Percentiles rank a stretch among this genome's conserved stretches.
Evolutionary conservation across 2,113 vertebrate species (phyloP).

Genomic region (Pelusios castaneus): DNA sequence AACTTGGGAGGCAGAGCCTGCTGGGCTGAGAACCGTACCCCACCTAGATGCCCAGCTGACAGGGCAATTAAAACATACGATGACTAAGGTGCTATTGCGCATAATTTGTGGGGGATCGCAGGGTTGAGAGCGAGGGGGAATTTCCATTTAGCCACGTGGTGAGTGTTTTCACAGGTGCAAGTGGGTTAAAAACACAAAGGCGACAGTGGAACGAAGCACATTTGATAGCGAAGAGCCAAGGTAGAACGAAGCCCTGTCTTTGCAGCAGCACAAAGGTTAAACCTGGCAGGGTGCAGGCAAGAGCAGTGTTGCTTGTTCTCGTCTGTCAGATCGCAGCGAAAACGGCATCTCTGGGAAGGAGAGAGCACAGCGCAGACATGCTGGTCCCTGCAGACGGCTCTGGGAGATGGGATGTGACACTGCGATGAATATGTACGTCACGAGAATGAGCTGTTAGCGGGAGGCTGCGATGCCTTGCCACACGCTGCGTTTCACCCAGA

Average conservation of each 20-base stretch:
- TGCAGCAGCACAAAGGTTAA: too few relatives aligned
- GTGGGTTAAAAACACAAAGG: not conserved
- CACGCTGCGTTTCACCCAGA: not conserved
- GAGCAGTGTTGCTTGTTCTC: rapidly evolving
- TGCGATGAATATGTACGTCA: not conserved
- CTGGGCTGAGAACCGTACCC: not conserved
- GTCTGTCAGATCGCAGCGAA: not conserved
- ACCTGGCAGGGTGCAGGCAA: too few relatives aligned
- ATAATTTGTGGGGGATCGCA: not conserved
- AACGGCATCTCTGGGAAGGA: too few relatives aligned
- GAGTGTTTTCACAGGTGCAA: not conserved
- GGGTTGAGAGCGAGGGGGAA: not conserved
- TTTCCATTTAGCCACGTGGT: too few relatives aligned
- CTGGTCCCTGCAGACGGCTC: not conserved
- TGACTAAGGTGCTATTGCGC: not conserved
- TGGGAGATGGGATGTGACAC: not conserved
- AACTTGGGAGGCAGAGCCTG: not conserved
- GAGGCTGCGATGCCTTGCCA: not conserved
- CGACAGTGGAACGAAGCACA: not conserved
- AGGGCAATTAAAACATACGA: not conserved
- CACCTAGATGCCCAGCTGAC: not conserved
- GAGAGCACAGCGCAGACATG: not conserved
- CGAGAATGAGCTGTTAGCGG: not conserved
- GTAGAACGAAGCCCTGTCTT: not conserved
- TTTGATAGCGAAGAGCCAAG: too few relatives aligned